phyloP scores from a whole-genome alignment of 2,888 invertebrate genomes.

The Atrina japonica region DNA sequence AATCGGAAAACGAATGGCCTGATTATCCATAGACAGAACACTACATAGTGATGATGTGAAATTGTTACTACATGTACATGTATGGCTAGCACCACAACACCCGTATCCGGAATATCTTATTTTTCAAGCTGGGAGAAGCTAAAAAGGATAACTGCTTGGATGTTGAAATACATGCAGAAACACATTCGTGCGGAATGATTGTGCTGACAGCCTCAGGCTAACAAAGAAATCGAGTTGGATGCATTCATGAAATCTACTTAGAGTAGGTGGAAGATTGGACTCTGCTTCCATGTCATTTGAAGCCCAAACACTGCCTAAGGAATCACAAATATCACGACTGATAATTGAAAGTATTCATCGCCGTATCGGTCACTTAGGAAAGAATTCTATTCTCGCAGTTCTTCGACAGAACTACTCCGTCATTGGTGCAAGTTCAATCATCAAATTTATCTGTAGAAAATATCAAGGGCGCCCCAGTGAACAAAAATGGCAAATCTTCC shows the following conservation, averaged over 20 bases:
- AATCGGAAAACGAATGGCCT: not conserved
- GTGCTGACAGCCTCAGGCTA: not conserved
- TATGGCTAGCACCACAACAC: not conserved
- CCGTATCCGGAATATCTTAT: not conserved
- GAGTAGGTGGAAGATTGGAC: conserved; percentile 36
- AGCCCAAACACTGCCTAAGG: conserved; percentile 20
- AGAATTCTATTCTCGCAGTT: conserved; percentile 12
- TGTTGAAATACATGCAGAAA: not conserved
- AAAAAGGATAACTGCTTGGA: conserved; percentile 11
- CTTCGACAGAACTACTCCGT: conserved; percentile 34
- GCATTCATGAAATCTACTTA: conserved; percentile 17
- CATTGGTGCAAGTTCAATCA: conserved; percentile 5
- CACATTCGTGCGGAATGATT: not conserved
- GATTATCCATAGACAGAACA: conserved; percentile 6
- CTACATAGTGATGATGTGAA: not conserved
- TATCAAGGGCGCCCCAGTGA: conserved; percentile 1
- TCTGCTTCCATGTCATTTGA: conserved; percentile 14
- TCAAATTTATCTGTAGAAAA: conserved; percentile 26
- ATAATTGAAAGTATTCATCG: too few species aligned
- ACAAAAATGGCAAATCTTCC: conserved; percentile 37
- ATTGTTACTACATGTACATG: not conserved
- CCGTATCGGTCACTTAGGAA: conserved; percentile 24
- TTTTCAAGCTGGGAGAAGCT: conserved; percentile 4
- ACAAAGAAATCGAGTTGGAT: conserved; percentile 11
- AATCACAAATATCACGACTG: conserved; percentile 11